These are phyloP conservation scores for Pavo muticus DNA, from an alignment of 2,113 vertebrate species.

Conservation along the genomic window DNA sequence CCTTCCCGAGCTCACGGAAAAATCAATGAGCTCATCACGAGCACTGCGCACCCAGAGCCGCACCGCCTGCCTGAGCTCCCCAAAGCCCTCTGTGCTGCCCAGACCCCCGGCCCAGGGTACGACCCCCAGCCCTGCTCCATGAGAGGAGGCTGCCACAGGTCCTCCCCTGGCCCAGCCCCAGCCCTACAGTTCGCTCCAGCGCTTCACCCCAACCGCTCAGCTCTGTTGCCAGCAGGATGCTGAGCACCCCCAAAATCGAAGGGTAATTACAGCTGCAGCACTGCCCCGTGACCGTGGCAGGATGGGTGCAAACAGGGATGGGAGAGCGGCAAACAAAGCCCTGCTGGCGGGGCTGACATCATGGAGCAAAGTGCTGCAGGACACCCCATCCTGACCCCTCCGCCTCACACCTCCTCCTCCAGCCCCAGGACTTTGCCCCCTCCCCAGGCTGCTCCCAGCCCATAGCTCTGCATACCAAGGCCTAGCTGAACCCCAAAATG, in stretches of 20 bases:
- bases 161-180: accelerated
- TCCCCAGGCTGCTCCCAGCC: neutral
- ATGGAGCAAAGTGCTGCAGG: neutral
- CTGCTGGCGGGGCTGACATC: accelerated
- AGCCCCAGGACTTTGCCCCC: neutral
- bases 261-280: neutral
- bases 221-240: accelerated
- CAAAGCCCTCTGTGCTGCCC: neutral
- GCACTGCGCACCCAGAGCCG: neutral
- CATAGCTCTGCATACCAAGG: accelerated
- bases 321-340: neutral
- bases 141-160: accelerated
- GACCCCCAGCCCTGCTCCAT: accelerated
- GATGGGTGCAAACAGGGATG: neutral
- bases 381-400: neutral
- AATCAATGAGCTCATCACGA: slow-evolving; percentile 64
- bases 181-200: accelerated
- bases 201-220: neutral
- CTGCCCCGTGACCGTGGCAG: accelerated
- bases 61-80: neutral
- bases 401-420: neutral
- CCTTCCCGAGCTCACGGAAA: slow-evolving; percentile 31
- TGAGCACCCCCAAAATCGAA: neutral
- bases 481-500: neutral
- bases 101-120: accelerated